Percentiles rank a stretch among this genome's conserved stretches.
Evolutionary conservation across 2,888 invertebrate genomes (phyloP).

Genomic region (Drosophila limbata): DNA sequence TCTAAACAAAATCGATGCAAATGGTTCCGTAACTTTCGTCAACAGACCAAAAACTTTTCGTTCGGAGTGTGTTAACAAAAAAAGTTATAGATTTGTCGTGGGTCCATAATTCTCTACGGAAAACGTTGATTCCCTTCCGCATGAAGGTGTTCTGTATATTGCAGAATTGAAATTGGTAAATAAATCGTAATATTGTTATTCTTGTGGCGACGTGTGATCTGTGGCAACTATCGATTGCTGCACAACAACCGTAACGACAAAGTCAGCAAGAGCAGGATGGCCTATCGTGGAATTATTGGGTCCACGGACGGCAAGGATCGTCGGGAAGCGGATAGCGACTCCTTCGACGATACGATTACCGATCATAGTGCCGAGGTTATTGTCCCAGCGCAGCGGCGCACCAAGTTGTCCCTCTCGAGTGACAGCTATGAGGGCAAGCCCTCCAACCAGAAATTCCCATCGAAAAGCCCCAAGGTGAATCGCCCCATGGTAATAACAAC

Average conservation of each 20-base stretch:
- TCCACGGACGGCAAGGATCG: slow-evolving; percentile 25
- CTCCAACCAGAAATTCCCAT: background rate
- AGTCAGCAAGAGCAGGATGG: slow-evolving; percentile 38
- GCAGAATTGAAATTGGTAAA: background rate
- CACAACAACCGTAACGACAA: background rate
- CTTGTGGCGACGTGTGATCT: slow-evolving; percentile 5
- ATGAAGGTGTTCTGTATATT: background rate
- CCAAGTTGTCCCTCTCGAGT: background rate
- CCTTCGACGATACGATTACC: slow-evolving; percentile 51
- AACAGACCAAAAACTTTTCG: background rate
- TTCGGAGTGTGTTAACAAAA: background rate
- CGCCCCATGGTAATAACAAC: background rate
- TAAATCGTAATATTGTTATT: slow-evolving; percentile 2
- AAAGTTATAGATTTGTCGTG: background rate
- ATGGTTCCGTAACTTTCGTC: slow-evolving; percentile 19
- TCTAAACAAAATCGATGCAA: slow-evolving; percentile 21
- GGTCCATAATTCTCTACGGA: background rate
- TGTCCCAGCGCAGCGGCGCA: slow-evolving; percentile 5
- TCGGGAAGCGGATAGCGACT: slow-evolving; percentile 47
- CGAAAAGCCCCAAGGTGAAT: slow-evolving; percentile 1
- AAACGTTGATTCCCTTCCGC: background rate
- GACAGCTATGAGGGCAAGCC: background rate
- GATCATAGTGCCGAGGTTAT: slow-evolving; percentile 12
- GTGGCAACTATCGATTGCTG: slow-evolving; percentile 13
- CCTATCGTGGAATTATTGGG: slow-evolving; percentile 66